Evolutionary conservation across 2,113 vertebrate species (phyloP).

Genomic region (Gallinago paraguaiae): DNA sequence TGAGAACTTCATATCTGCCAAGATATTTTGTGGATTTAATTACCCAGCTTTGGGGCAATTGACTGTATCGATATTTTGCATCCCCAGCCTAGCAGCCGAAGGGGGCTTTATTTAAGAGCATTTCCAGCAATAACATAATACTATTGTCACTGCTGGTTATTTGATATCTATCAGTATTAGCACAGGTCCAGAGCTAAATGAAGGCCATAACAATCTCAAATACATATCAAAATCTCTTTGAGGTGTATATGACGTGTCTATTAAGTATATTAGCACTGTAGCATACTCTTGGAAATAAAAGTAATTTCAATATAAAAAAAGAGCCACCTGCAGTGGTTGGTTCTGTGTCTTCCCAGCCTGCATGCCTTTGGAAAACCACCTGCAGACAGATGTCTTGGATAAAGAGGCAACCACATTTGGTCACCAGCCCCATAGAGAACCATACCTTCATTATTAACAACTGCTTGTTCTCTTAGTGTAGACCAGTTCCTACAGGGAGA

Average conservation of each 20-base stretch:
- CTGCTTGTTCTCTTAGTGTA: fast-evolving
- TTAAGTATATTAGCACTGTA: not conserved
- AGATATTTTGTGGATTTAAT: not conserved
- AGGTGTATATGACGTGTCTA: not conserved
- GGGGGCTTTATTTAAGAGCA: not conserved
- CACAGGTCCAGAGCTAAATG: not conserved
- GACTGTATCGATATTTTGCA: not conserved
- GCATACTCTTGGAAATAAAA: not conserved
- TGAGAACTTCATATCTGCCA: not conserved
- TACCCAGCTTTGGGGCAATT: not conserved
- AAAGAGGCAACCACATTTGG: not conserved
- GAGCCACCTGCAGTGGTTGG: not conserved
- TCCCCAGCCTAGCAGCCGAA: not conserved
- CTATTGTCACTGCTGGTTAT: not conserved
- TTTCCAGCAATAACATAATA: not conserved
- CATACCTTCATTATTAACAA: fast-evolving
- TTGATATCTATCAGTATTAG: not conserved
- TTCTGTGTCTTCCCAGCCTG: fast-evolving
- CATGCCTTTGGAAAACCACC: not conserved
- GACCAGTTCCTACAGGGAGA: not conserved
- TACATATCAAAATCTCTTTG: not conserved
- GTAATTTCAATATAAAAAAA: not conserved
- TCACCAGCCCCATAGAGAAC: not conserved
- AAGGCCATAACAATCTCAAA: conserved; percentile 7
- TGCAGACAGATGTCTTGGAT: not conserved